Evolutionary conservation across 2,888 invertebrate genomes (phyloP), one percentile per base, ranked within the genome.

Genomic region (Cerastis leucographa): DNA sequence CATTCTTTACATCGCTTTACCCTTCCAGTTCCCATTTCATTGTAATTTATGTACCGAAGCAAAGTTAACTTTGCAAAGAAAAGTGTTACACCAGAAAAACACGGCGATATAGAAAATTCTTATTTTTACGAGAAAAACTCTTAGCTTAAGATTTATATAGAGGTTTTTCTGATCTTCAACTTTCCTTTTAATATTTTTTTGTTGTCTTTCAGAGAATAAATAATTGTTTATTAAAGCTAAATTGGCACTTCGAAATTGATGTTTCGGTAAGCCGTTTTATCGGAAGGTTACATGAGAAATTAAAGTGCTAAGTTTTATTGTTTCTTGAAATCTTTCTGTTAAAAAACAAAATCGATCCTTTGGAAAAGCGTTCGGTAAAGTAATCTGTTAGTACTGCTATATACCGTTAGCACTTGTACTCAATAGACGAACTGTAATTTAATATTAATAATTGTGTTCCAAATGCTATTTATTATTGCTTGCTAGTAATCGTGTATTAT

Each of bases 121-220:
- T 78, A 86, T 82, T 87, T 84, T 87, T 80, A 80, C 65, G 76
- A 64, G 75, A 66, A 78, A 87, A 88, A 78, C 81, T 86, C 83
- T 42, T 40, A 51, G 70, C 56, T 71, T 68, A 73, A 81, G 71
- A 81, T 83, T 85, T 82, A 80, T 71, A 42, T 42, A 71, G 71
- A 75, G 73, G 73, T 71, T 86, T 81, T 67, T 44, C 80, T 64
- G 67, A 86, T 81, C 74, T 70, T 79, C 65, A 89, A 89, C 83
- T 89, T 89, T 85, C 71, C 79, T 82, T 83, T 86, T 81, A 76
- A n/a, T 76, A 73, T 75, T 79, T 71, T 66, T 51, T 35, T 35
- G 29, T 80, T 61, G 78, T 81, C 61, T 87, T 86, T 78, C 77
- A 71, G 74, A 54, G 76, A 77, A 76, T 71, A 44, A 83, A 83